Percentiles rank a stretch among this genome's conserved stretches.
Evolutionary conservation across 2,113 vertebrate genomes (phyloP).

Genomic region (Grantiella picta): DNA sequence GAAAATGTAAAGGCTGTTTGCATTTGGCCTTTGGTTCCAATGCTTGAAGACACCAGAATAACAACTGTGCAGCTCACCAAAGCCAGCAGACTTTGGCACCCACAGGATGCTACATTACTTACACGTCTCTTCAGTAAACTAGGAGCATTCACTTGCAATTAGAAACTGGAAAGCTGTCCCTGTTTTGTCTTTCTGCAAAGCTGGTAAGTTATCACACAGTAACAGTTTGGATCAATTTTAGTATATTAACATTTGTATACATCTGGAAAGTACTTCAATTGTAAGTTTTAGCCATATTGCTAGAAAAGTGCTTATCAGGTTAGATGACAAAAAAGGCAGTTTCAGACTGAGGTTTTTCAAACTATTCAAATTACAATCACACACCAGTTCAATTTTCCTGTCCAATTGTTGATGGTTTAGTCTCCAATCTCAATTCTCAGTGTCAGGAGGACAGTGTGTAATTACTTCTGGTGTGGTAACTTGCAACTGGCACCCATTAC

Average conservation of each 20-base stretch:
- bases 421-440: neutral
- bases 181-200: slow-evolving; percentile 50
- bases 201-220: neutral
- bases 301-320: slow-evolving; percentile 68
- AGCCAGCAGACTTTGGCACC: slow-evolving; percentile 70
- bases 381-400: neutral
- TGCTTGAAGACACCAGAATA: slow-evolving; percentile 70
- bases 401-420: neutral
- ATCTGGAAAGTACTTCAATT: slow-evolving; percentile 15
- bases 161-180: slow-evolving; percentile 21
- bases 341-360: slow-evolving; percentile 48
- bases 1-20: slow-evolving; percentile 76
- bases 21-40: slow-evolving; percentile 81
- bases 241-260: neutral
- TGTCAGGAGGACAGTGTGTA: slow-evolving; percentile 13
- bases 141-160: slow-evolving; percentile 63
- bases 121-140: slow-evolving; percentile 35
- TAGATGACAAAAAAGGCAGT: slow-evolving; percentile 39
- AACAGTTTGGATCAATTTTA: slow-evolving; percentile 8
- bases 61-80: slow-evolving; percentile 71
- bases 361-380: neutral
- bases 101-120: slow-evolving; percentile 54
- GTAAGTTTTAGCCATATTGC: slow-evolving; percentile 17
- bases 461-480: neutral
- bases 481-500: neutral